These are phyloP conservation scores for Rhopalosiphum padi DNA, from an alignment of 1,140 invertebrate genomes.

Conservation along the genomic window DNA sequence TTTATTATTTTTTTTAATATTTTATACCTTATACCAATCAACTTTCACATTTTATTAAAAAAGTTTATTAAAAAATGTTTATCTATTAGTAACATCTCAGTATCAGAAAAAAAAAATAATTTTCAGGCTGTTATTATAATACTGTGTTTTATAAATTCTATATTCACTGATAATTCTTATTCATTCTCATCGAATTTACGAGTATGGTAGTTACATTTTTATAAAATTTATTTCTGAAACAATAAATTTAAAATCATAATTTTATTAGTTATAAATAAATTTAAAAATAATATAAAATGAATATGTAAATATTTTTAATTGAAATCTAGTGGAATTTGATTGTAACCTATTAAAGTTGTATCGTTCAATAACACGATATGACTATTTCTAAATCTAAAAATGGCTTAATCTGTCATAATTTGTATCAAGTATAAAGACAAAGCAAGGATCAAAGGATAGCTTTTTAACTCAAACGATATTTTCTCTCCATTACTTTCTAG, in stretches of 20 bases:
- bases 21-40: not conserved
- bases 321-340: not conserved
- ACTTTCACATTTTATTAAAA: not conserved
- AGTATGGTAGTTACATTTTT: too few species aligned
- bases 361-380: not conserved
- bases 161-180: not conserved
- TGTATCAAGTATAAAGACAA: not conserved
- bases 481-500: not conserved
- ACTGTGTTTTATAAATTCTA: not conserved
- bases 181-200: not conserved
- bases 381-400: not conserved
- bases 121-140: not conserved
- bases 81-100: not conserved
- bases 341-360: too few species aligned
- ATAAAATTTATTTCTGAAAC: too few species aligned
- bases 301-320: not conserved
- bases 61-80: not conserved
- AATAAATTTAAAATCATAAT: too few species aligned
- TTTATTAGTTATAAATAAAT: too few species aligned
- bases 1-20: too few species aligned
- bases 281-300: too few species aligned
- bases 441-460: not conserved
- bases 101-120: not conserved
- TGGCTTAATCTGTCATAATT: not conserved
- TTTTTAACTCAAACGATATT: not conserved